These are phyloP conservation scores for Salmo trutta DNA, from an alignment of 2,797 vertebrate genomes.

Conservation along the genomic window DNA sequence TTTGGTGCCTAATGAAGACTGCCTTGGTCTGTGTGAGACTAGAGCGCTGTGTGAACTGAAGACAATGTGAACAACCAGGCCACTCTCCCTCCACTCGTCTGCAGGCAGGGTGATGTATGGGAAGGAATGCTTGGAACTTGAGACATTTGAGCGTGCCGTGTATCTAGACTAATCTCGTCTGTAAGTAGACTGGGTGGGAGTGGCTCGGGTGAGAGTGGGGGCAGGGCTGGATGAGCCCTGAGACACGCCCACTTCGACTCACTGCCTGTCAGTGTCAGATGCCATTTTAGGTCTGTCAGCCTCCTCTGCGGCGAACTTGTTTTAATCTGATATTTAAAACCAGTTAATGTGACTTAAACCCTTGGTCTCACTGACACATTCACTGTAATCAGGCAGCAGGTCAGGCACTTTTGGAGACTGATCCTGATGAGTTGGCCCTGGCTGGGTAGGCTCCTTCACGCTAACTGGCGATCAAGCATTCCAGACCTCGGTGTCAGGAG, in stretches of 20 bases:
- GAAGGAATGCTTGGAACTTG: constrained; percentile 50
- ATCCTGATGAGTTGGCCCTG: background rate
- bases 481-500: background rate
- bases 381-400: constrained; percentile 42
- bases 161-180: constrained; percentile 45
- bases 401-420: constrained; percentile 13
- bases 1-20: too few relatives aligned
- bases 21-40: constrained; percentile 34
- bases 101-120: constrained; percentile 44
- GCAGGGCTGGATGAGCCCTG: background rate
- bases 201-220: constrained; percentile 34
- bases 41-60: constrained; percentile 56
- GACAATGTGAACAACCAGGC: constrained; percentile 21
- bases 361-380: constrained; percentile 50
- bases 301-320: constrained; percentile 23
- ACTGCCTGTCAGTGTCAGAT: background rate
- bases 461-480: background rate
- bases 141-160: constrained; percentile 33
- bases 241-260: background rate
- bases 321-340: constrained; percentile 46
- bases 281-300: constrained; percentile 2
- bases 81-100: constrained; percentile 33
- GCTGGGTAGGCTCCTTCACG: too few relatives aligned
- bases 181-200: constrained; percentile 45
- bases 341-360: constrained; percentile 38